phyloP scores from a whole-genome alignment of 2,888 invertebrate genomes.

The Cistogaster globosa region DNA sequence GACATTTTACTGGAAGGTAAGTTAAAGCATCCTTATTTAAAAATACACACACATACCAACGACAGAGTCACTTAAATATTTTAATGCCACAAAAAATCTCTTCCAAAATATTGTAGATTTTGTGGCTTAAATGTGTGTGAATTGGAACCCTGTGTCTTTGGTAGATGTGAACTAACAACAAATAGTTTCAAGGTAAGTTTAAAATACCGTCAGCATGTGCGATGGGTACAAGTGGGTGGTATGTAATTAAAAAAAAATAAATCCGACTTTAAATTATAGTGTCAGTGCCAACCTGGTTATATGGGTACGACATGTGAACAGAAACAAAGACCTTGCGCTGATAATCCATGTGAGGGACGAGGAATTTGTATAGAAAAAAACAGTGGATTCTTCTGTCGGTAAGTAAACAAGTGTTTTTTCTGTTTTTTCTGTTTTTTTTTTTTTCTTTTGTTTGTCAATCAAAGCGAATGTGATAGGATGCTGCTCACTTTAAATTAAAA shows the following conservation, averaged over 20 bases:
- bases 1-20: slow-evolving; percentile 88
- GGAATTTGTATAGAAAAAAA: slow-evolving; percentile 89
- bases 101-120: slow-evolving; percentile 83
- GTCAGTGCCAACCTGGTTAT: slow-evolving; percentile 88
- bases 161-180: slow-evolving; percentile 83
- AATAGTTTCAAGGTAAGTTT: slow-evolving; percentile 80
- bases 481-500: slow-evolving; percentile 6
- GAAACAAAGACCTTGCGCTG: slow-evolving; percentile 88
- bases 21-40: slow-evolving; percentile 30
- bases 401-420: no score
- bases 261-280: slow-evolving; percentile 80
- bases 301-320: slow-evolving; percentile 88
- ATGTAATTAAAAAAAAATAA: neutral
- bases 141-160: slow-evolving; percentile 85
- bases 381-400: slow-evolving; percentile 87
- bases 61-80: slow-evolving; percentile 4
- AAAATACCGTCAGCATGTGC: neutral
- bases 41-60: neutral
- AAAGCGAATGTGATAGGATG: slow-evolving; percentile 6
- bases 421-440: neutral
- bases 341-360: slow-evolving; percentile 89
- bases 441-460: neutral
- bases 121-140: slow-evolving; percentile 91
- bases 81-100: neutral
- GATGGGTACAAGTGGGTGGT: neutral